Base-by-base conservation (phyloP, 2,113 vertebrate genomes). In the Zapus hudsonius region DNA sequence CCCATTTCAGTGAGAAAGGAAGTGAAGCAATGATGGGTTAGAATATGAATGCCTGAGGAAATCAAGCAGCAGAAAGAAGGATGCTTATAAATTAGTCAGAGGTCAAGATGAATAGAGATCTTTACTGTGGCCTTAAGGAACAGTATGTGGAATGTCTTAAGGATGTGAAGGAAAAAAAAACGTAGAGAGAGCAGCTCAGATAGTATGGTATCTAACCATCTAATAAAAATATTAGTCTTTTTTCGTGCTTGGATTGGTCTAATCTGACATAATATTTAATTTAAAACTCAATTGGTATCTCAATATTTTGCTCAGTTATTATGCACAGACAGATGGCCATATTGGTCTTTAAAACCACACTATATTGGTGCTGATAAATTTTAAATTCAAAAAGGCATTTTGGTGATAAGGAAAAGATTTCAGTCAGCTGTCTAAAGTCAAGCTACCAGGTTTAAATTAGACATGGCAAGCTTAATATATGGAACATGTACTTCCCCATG, bases 261-360 rank as follows among this genome's bases (percentile, higher is more conserved):
- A 84, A 87, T 87, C 63, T 96, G 87, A 91, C 33, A 93, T 84
- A 87, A 92, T 94, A 91, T 84, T 94, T 57, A 93, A 84, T 89
- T 83, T 84, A 86, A 94, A 59, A 91, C 36, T 91, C 47, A 15
- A 25, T n/a, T 74, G 33, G 38, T 84, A 80, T 87, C 80, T 73
- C 72, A 86, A 70, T 82, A 88, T 93, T 91, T 79, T 94, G 63
- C 47, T 87, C 42, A 88, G 80, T 88, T 94, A 73, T 95, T 94
- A 73, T 64, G 22, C 78, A 86, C 52, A 83, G 47, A 67, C 57
- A 95, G 64, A 84, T n/a, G 72, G 55, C 36, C 79, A 52, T 36
- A 63, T 63, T 52, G 64, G 38, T 90, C 67, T 91, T 91, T 94
- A 73, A 95, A 93, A 89, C 33, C 57, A 61, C 27, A 74, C 1